phyloP scores from a whole-genome alignment of 1,140 invertebrate genomes.

The Philopotamus ludificatus region DNA sequence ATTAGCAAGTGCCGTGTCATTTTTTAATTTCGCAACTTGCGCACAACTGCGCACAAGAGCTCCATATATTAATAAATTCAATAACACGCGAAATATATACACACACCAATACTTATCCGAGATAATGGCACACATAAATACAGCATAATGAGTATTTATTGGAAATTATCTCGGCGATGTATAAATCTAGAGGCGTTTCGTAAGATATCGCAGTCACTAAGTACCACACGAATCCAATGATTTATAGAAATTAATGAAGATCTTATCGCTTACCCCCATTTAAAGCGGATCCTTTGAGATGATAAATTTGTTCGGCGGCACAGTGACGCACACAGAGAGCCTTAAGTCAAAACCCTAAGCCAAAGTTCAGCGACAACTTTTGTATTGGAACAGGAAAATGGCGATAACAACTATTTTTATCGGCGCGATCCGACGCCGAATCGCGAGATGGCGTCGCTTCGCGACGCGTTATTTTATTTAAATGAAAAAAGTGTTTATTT shows the following conservation, averaged over 20 bases:
- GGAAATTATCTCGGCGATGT: not conserved
- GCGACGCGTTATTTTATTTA: too few relatives aligned
- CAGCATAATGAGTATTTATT: not conserved
- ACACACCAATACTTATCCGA: not conserved
- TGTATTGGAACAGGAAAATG: constrained; percentile 36
- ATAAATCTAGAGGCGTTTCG: not conserved
- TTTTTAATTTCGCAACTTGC: constrained; percentile 22
- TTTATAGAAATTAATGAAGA: constrained; percentile 41
- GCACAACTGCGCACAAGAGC: not conserved
- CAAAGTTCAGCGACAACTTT: constrained; percentile 34
- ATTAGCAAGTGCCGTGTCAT: constrained; percentile 32
- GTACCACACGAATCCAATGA: constrained; percentile 24
- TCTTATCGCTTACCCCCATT: constrained; percentile 33
- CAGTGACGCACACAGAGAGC: constrained; percentile 26
- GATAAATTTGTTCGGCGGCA: constrained; percentile 34
- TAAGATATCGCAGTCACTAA: not conserved
- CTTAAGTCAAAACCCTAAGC: constrained; percentile 33
- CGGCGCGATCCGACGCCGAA: too few relatives aligned
- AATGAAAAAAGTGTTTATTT: too few relatives aligned
- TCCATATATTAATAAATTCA: too few relatives aligned
- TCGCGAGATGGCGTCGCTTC: too few relatives aligned
- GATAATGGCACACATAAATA: not conserved
- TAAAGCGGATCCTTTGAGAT: constrained; percentile 32
- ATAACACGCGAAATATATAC: too few relatives aligned
- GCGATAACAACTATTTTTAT: too few relatives aligned